A percentile compares a stretch with the other conserved stretches of the same genome.
Evolutionary conservation across 2,888 invertebrate species (phyloP).

Genomic region (Dynastes grantii): DNA sequence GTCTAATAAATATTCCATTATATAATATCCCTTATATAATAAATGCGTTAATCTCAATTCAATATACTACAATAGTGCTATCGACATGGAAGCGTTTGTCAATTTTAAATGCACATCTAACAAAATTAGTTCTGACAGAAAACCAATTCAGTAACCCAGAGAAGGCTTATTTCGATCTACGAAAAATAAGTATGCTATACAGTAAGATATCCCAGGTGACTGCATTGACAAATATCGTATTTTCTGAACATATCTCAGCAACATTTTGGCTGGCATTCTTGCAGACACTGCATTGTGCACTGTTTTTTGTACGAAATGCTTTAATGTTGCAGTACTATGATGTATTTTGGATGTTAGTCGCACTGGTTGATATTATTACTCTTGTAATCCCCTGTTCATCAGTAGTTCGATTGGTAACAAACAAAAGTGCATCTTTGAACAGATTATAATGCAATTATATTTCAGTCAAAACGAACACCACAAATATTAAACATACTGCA

Average conservation of each 20-base stretch:
- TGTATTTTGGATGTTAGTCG: constrained; percentile 48
- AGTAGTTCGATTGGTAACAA: constrained; percentile 46
- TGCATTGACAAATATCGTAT: constrained; percentile 44
- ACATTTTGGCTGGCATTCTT: constrained; percentile 46
- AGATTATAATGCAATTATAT: constrained; percentile 1
- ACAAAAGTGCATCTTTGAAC: background rate
- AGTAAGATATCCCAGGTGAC: constrained; percentile 44
- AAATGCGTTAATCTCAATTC: constrained; percentile 41
- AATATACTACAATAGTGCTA: constrained; percentile 48
- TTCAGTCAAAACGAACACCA: constrained; percentile 52
- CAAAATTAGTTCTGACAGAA: constrained; percentile 41
- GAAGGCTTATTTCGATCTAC: background rate
- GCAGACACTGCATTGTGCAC: constrained; percentile 51
- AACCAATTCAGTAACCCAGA: background rate
- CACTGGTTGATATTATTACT: constrained; percentile 49
- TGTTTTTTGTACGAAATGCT: constrained; percentile 45
- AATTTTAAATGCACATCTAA: constrained; percentile 45
- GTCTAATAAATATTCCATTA: constrained; percentile 27
- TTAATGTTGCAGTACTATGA: constrained; percentile 47
- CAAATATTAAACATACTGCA: constrained; percentile 52
- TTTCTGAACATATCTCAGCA: constrained; percentile 48
- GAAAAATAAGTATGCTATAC: constrained; percentile 44
- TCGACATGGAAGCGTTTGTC: constrained; percentile 50
- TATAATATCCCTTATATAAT: constrained; percentile 42
- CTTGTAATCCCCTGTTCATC: constrained; percentile 51